Base-by-base conservation (phyloP, 2,888 invertebrate species). In the Cryptocephalus moraei region DNA sequence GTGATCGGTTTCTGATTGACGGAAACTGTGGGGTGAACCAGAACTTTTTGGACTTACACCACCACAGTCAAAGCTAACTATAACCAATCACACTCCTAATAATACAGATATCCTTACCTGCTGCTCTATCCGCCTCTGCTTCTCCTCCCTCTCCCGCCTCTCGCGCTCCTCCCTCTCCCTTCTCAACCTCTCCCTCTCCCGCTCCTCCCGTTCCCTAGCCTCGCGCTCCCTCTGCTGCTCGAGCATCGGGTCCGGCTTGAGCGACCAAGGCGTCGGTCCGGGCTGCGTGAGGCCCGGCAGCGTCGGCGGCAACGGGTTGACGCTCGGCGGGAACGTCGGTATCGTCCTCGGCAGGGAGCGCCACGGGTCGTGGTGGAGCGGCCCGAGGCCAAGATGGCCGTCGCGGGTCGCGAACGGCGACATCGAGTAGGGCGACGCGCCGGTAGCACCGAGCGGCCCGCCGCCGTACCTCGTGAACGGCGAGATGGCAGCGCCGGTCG, bases 381-480 rank as follows among this genome's bases (percentile, higher is more conserved):
- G 69, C 42, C 69, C 73, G 61, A 64, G 56, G 10, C 58, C 57
- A 14, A 59, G 44, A 36, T 58, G 63, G 56, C 55, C 65, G 48
- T 62, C 58, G 65, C 57, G 75, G 70, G 70, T 73, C 45, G 77
- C 78, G 69, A 83, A 86, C 50, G 84, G 82, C 33, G 86, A 78
- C 56, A 87, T 75, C 14, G 80, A 79, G 60, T 84, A 82, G 33
- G 82, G 76, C 45, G 84, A 80, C 61, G 77, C 77, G n/a, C 77
- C 72, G 13, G 76, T 75, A 1, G 58, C 42, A 2, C 42, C 42
- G 31, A 42, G 31, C 51, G 80, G 81, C 54, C 79, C 77, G 32
- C 56, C 62, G 47, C 83, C 85, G 73, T 89, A 90, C 58, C 90
- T 78, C 47, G 82, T 85, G 71, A 89, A 91, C 44, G 87, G 88